Base-by-base conservation (phyloP, 2,113 vertebrate genomes). In the Scartelaos histophorus region DNA sequence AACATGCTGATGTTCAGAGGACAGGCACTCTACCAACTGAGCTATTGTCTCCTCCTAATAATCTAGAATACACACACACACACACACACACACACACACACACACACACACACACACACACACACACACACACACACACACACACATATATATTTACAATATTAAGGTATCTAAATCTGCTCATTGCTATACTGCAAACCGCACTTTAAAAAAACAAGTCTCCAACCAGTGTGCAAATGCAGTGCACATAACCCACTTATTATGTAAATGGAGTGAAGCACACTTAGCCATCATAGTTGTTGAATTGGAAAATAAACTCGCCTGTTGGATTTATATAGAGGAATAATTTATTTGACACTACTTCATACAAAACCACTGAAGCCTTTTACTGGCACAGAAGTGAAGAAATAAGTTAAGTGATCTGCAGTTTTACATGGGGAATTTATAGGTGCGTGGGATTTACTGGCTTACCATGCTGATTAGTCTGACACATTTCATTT, bases 191-290 rank as follows among this genome's bases (percentile, higher is more conserved):
- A 6, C 7, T 38, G 3, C 35, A 82, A 58, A 89, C 70, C 71
- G 88, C 81, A 61, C 74, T 80, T 87, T 85, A 80, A 83, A 70
- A n/a, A 7, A 45, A 82, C 81, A 86, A 84, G 86, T 82, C 78
- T 81, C 17, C 25, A 61, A 34, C 25, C 58, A 61, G 25, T 84
- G 82, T 81, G 72, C 77, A 86, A 90, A 92, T 85, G 88, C 83
- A 87, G 91, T 82, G 72, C 78, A 84, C 71, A 92, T 93, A 91
- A 88, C 88, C 85, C 91, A 92, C 87, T 83, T 89, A 90, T 91
- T 89, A 93, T 91, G 87, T 79, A 91, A 91, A 92, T 90, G 80
- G 46, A 51, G 70, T 74, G 78, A 78, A 56, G 74, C 71, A 73
- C 78, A 82, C 86, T 87, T 88, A 80, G 66, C 67, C 57, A 43